These are phyloP conservation scores for Pogonophryne albipinna DNA, from an alignment of 2,797 vertebrate species.

Conservation along the genomic window DNA sequence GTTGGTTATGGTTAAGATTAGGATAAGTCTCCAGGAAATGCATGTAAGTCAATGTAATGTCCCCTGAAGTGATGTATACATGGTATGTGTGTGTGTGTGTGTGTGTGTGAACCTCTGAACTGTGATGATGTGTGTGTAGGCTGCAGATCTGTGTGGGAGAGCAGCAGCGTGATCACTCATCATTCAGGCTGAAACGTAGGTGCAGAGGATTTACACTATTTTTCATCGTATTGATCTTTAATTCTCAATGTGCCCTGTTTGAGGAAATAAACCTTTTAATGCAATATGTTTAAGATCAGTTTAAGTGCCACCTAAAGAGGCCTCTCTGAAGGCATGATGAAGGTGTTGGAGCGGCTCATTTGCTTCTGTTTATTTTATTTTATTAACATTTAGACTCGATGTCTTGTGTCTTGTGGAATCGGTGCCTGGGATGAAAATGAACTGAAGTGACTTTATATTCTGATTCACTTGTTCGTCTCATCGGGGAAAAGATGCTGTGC, in stretches of 20 bases:
- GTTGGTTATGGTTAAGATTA: too few species aligned
- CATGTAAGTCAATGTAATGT: too few species aligned
- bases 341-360: too few species aligned
- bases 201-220: background rate
- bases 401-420: background rate
- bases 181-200: conserved; percentile 9
- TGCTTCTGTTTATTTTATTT: too few species aligned
- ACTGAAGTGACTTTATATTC: background rate
- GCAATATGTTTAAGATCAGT: too few species aligned
- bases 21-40: too few species aligned
- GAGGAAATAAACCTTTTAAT: background rate
- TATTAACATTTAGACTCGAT: background rate
- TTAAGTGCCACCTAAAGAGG: too few species aligned
- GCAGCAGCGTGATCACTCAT: conserved; percentile 22
- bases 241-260: background rate
- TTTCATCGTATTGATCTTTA: background rate
- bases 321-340: background rate
- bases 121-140: conserved; percentile 35
- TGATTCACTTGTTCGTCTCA: background rate
- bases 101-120: conserved; percentile 46
- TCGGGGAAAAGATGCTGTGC: background rate
- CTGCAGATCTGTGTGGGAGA: conserved; percentile 46
- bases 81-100: background rate
- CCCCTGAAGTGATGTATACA: too few species aligned
- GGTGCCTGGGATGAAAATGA: background rate